Evolutionary conservation across 37 sponge, comb jelly and placozoan species (phyloP), one percentile per base, ranked within the genome.

Genomic region (Eunapius fragilis): DNA sequence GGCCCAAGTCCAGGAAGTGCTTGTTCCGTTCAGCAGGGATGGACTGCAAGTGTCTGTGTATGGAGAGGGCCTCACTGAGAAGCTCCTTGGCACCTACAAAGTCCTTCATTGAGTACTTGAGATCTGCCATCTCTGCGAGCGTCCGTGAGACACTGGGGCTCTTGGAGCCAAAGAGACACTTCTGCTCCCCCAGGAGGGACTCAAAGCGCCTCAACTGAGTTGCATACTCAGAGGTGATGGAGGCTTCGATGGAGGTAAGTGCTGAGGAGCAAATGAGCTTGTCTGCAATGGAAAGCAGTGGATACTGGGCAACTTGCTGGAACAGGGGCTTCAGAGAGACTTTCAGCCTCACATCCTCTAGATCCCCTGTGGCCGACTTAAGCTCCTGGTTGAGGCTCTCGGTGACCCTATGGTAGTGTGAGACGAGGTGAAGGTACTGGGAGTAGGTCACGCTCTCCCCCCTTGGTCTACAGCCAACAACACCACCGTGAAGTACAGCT

Each of bases 321-420:
- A 92, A 30, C 37, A 88, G 92, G 2, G 92, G 92, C 37, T 83
- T 25, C 13, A 87, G n/a, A 45, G 76, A 87, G 71, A 31, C 33
- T 68, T 70, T 49, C 26, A 81, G 31, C 17, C 41, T 35, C 4
- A 67, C 5, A 32, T 80, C 87, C 14, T 31, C 37, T 0, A 45
- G 34, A 11, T 87, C 91, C 2, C 80, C 76, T 25, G 49, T 72
- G 4, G 70, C 75, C 23, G 37, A 30, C 74, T 84, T 85, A 19
- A 84, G 31, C 10, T 81, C 73, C 2, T 68, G 25, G 12, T 25
- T 28, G 3, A 94, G 37, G 22, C 92, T 38, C 10, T 67, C 67
- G 25, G 74, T 30, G 0, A 94, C 78, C 3, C 91, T 37, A 69
- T 91, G 95, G 35, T 91, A 36, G 68, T 90, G 91, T 0, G 92